Percentiles rank a stretch among this genome's conserved stretches.
Conservation (phyloP, 2,888 invertebrate genomes). For the Byasa hedistus region DNA sequence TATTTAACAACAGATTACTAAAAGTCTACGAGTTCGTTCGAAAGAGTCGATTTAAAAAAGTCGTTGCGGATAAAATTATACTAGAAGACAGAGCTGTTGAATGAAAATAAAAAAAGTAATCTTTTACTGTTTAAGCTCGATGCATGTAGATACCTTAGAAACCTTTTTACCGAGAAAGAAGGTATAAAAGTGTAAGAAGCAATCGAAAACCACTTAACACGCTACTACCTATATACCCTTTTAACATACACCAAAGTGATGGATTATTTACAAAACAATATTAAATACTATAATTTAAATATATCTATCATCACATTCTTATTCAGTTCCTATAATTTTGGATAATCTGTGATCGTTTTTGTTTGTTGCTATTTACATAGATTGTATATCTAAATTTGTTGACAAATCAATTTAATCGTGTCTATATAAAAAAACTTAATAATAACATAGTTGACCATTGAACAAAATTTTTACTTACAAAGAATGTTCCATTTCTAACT, state of each 20-base stretch:
- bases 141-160: neutral
- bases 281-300: constrained; percentile 49
- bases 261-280: constrained; percentile 37
- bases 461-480: too few relatives aligned
- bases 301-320: constrained; percentile 59
- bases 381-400: neutral
- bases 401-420: neutral
- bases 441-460: too few relatives aligned
- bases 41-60: constrained; percentile 41
- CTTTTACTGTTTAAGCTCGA: neutral
- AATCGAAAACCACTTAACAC: constrained; percentile 8
- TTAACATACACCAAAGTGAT: constrained; percentile 21
- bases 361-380: neutral
- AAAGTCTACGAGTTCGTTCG: neutral
- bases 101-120: constrained; percentile 41
- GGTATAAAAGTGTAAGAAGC: neutral
- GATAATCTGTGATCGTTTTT: constrained; percentile 6
- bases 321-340: constrained; percentile 31
- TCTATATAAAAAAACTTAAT: neutral
- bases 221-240: constrained; percentile 31
- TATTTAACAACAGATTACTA: constrained; percentile 48
- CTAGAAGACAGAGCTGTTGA: constrained; percentile 41
- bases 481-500: constrained; percentile 4
- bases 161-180: neutral
- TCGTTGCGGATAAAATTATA: neutral